Evolutionary conservation across 2,797 vertebrate genomes (phyloP).

Genomic region (Sebastes minor): DNA sequence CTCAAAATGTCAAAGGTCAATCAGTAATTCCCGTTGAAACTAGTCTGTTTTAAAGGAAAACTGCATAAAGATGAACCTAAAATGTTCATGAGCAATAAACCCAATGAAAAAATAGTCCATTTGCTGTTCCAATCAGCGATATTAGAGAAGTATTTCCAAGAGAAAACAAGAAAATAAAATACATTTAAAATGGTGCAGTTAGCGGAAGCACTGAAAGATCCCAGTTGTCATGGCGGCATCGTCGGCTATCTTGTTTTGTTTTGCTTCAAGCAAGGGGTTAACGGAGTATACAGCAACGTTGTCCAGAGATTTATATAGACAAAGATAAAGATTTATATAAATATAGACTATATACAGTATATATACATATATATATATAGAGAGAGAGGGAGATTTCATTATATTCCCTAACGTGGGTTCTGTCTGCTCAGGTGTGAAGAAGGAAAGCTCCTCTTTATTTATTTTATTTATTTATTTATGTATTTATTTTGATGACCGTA

Average conservation of each 20-base stretch:
- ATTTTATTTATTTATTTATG: background rate
- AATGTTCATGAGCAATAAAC: background rate
- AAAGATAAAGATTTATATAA: constrained; percentile 8
- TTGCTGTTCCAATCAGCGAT: background rate
- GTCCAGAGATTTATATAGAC: constrained; percentile 32
- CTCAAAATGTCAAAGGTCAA: background rate
- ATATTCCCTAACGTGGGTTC: constrained; percentile 49
- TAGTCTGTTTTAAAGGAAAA: background rate
- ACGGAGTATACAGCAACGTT: constrained; percentile 2
- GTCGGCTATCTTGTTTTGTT: constrained; percentile 14
- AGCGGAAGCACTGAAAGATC: constrained; percentile 4
- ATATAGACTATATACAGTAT: constrained; percentile 8
- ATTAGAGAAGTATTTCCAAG: background rate
- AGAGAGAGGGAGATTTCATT: background rate
- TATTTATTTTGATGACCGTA: constrained; percentile 2
- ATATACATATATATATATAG: background rate
- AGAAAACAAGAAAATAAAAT: background rate
- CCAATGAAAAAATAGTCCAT: background rate
- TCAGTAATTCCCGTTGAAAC: background rate
- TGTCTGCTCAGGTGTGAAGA: constrained; percentile 62
- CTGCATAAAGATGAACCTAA: background rate
- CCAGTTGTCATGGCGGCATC: constrained; percentile 69
- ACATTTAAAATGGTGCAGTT: background rate
- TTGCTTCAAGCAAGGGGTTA: constrained; percentile 69
- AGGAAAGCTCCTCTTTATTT: background rate